Evolutionary conservation across 2,113 vertebrate genomes (phyloP).

Genomic region (Elanoides forficatus): DNA sequence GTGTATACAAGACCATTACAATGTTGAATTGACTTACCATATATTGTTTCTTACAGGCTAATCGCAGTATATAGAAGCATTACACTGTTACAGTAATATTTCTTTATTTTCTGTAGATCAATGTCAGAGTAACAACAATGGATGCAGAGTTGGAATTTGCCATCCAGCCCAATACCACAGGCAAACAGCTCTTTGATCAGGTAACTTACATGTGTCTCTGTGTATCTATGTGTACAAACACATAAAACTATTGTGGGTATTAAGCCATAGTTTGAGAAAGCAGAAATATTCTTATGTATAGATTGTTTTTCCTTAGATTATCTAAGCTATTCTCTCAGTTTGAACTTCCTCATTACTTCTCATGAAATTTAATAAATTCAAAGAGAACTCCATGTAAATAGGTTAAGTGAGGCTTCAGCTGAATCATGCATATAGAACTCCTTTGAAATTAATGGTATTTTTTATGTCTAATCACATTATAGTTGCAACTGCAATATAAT

Average conservation of each 20-base stretch:
- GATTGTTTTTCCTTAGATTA: not conserved
- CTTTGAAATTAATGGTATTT: not conserved
- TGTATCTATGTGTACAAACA: not conserved
- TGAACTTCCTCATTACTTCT: not conserved
- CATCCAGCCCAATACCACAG: slow-evolving; percentile 84
- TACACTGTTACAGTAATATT: not conserved
- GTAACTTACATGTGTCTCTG: slow-evolving; percentile 44
- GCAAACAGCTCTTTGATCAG: slow-evolving; percentile 87
- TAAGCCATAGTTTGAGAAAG: not conserved
- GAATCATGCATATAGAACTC: not conserved
- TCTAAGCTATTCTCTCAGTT: not conserved
- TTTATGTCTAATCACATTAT: not conserved
- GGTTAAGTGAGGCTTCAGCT: not conserved
- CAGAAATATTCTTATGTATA: not conserved
- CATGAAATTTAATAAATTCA: not conserved
- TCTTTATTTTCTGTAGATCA: slow-evolving; percentile 72
- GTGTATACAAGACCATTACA: not conserved
- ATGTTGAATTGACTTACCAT: not conserved
- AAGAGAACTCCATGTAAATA: not conserved
- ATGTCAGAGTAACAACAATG: slow-evolving; percentile 85
- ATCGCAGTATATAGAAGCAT: not conserved
- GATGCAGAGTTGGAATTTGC: slow-evolving; percentile 86
- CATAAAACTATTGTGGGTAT: not conserved
- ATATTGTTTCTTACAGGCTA: not conserved
- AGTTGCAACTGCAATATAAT: not conserved